These are phyloP conservation scores for Amphipoea lucens DNA, from an alignment of 2,888 invertebrate genomes.

Conservation along the genomic window DNA sequence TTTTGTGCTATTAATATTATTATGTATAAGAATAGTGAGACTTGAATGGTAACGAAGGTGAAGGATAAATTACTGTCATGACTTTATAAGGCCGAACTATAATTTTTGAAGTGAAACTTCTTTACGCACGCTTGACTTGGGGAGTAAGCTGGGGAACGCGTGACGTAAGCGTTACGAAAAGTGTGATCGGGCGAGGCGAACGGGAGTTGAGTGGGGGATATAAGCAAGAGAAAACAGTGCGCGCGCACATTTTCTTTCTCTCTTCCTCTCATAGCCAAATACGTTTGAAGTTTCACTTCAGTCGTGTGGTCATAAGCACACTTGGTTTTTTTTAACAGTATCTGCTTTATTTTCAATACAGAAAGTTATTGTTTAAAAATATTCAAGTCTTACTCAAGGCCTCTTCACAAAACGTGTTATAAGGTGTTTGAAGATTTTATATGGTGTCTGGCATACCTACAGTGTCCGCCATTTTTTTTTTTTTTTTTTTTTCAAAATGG, in stretches of 20 bases:
- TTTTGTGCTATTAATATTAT: conserved; percentile 7
- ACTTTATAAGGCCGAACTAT: not conserved
- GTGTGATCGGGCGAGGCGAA: too few relatives aligned
- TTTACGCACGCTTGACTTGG: too few relatives aligned
- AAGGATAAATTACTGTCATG: not conserved
- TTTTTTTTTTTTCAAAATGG: not conserved
- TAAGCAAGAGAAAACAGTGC: too few relatives aligned
- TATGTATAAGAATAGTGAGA: conserved; percentile 30
- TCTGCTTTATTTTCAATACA: not conserved
- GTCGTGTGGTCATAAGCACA: too few relatives aligned
- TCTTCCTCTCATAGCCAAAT: too few relatives aligned
- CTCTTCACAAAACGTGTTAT: conserved; percentile 26
- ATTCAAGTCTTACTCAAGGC: conserved; percentile 36
- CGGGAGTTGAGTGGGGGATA: too few relatives aligned
- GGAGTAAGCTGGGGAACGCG: too few relatives aligned
- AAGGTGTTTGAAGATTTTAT: not conserved
- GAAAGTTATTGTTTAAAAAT: not conserved
- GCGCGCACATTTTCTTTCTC: too few relatives aligned
- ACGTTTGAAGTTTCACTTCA: too few relatives aligned
- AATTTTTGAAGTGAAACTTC: too few relatives aligned
- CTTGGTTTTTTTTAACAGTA: not conserved
- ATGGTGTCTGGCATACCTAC: not conserved
- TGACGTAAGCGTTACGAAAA: too few relatives aligned
- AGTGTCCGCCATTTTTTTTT: not conserved
- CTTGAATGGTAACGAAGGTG: conserved; percentile 15